phyloP scores from a whole-genome alignment of 2,888 invertebrate species.

The Noctua fimbriata region DNA sequence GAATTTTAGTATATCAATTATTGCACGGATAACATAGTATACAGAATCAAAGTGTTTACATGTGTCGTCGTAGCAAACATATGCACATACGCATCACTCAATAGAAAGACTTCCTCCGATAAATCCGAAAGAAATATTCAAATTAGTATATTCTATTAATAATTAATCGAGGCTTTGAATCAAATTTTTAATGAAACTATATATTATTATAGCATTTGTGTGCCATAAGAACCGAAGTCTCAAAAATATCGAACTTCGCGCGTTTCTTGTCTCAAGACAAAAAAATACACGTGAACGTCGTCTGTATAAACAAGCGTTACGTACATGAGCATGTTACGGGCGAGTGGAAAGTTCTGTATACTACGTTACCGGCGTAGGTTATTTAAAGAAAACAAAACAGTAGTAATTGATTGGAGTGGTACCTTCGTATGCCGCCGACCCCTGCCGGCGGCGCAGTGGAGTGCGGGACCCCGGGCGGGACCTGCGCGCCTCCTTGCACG shows the following conservation, averaged over 20 bases:
- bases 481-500: conserved; percentile 89
- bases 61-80: neutral
- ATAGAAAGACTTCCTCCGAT: neutral
- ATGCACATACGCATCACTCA: neutral
- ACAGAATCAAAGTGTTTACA: conserved; percentile 32
- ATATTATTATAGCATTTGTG: too few species aligned
- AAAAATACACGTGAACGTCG: neutral
- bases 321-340: conserved; percentile 25
- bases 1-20: conserved; percentile 44
- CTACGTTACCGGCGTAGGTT: conserved; percentile 32
- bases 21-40: conserved; percentile 46
- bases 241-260: neutral
- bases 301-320: conserved; percentile 1
- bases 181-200: too few species aligned
- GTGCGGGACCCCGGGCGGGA: conserved; percentile 88
- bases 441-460: conserved; percentile 89
- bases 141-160: neutral
- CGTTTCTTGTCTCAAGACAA: neutral
- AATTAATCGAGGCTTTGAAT: neutral
- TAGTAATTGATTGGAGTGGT: conserved; percentile 62
- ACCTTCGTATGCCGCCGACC: conserved; percentile 91
- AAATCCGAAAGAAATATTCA: neutral
- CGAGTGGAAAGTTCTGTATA: conserved; percentile 45
- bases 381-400: conserved; percentile 33
- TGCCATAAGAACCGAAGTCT: neutral